These are phyloP conservation scores for Eremobia ochroleuca DNA, from an alignment of 2,888 invertebrate species.

Conservation along the genomic window DNA sequence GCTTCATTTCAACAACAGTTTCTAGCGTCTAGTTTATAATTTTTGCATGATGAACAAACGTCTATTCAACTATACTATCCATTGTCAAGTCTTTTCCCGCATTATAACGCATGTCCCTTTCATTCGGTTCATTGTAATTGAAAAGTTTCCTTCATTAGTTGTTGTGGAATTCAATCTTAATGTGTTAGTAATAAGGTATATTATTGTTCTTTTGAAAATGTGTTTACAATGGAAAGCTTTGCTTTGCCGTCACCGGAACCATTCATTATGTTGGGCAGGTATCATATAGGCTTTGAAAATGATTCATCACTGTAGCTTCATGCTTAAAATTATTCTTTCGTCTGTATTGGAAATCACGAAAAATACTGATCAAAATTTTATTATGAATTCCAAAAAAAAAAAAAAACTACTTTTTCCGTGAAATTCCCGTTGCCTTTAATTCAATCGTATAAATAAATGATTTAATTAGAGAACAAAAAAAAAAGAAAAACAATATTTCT, in stretches of 20 bases:
- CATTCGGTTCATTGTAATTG: constrained; percentile 75
- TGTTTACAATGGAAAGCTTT: constrained; percentile 67
- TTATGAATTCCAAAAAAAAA: not conserved
- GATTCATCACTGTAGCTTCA: constrained; percentile 71
- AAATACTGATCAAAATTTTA: not conserved
- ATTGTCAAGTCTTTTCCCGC: constrained; percentile 80
- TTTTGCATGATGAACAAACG: constrained; percentile 77
- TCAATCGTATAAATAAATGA: not conserved
- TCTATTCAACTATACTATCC: constrained; percentile 70
- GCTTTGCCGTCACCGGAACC: constrained; percentile 71
- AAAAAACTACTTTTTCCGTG: no score
- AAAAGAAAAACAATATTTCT: not conserved
- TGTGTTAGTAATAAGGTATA: constrained; percentile 70
- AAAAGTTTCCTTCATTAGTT: constrained; percentile 75
- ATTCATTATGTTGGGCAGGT: constrained; percentile 62
- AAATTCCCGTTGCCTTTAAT: not conserved
- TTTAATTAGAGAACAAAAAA: not conserved
- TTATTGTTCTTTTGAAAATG: constrained; percentile 43
- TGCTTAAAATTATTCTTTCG: constrained; percentile 67
- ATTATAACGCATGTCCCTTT: constrained; percentile 83
- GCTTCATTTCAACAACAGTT: constrained; percentile 66
- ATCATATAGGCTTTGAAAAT: constrained; percentile 70
- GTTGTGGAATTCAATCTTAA: constrained; percentile 71
- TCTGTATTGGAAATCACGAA: constrained; percentile 30
- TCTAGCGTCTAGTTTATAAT: constrained; percentile 72